These are phyloP conservation scores for Sciaenops ocellatus DNA, from an alignment of 2,797 vertebrate species.

Conservation along the genomic window DNA sequence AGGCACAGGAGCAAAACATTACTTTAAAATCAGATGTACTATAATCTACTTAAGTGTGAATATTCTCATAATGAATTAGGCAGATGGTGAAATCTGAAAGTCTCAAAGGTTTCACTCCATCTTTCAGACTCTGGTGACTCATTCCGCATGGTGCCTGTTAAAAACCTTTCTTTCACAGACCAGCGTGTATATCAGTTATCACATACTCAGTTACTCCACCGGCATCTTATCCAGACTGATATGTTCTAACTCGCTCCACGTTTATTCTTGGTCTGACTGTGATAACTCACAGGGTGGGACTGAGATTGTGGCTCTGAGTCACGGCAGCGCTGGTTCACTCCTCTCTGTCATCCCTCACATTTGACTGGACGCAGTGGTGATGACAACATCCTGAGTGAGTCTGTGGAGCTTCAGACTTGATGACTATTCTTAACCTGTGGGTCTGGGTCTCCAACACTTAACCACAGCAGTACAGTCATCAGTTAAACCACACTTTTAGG, in stretches of 20 bases:
- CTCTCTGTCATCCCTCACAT: background rate
- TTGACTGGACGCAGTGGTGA: background rate
- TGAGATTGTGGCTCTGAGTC: slow-evolving; percentile 48
- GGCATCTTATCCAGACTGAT: slow-evolving; percentile 29
- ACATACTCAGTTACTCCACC: slow-evolving; percentile 16
- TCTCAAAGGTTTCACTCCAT: background rate
- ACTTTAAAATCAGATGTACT: background rate
- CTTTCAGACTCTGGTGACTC: slow-evolving; percentile 18
- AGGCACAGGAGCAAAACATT: background rate
- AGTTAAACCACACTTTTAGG: no score
- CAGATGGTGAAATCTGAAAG: background rate
- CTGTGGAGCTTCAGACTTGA: slow-evolving; percentile 36
- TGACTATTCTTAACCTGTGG: slow-evolving; percentile 15
- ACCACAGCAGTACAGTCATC: background rate
- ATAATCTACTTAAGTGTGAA: background rate
- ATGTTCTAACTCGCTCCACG: background rate
- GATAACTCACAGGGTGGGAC: slow-evolving; percentile 48
- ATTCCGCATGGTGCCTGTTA: background rate
- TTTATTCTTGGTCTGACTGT: slow-evolving; percentile 36
- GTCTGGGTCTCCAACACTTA: background rate
- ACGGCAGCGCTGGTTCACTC: background rate
- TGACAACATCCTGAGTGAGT: slow-evolving; percentile 15
- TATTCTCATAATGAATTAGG: background rate
- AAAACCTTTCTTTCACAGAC: slow-evolving; percentile 10
- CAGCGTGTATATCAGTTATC: slow-evolving; percentile 18